Evolutionary conservation across 2,888 invertebrate species (phyloP).

Genomic region (Dione vanillae): DNA sequence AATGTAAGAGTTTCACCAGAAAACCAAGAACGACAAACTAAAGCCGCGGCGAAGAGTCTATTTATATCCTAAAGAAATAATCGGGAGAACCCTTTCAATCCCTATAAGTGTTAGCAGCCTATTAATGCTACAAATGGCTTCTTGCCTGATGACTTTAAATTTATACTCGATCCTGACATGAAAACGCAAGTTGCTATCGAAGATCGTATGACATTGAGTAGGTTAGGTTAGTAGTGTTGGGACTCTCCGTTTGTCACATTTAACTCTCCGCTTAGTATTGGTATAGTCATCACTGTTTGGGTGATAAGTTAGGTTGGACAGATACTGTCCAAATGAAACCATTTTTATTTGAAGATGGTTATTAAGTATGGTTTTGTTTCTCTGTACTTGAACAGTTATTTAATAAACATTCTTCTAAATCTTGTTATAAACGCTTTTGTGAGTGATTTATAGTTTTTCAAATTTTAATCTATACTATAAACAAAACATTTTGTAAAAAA

Average conservation of each 20-base stretch:
- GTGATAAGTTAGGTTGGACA: no score
- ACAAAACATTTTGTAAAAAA: no score
- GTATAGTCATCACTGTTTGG: not conserved
- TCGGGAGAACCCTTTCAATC: slow-evolving; percentile 38
- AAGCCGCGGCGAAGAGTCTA: slow-evolving; percentile 12
- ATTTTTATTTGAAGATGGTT: no score
- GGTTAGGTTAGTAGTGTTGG: not conserved
- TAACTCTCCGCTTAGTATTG: not conserved
- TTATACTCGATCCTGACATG: slow-evolving; percentile 29
- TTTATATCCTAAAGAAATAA: slow-evolving; percentile 8
- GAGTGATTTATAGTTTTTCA: no score
- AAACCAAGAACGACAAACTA: not conserved
- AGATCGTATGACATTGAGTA: slow-evolving; percentile 9
- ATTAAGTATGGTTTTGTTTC: no score
- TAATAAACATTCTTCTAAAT: no score
- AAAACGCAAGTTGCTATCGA: slow-evolving; percentile 17
- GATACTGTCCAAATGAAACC: no score
- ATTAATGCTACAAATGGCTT: slow-evolving; percentile 40
- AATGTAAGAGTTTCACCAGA: not conserved
- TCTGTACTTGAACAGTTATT: no score
- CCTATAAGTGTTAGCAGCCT: slow-evolving; percentile 42
- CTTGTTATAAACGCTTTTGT: no score
- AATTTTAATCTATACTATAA: no score
- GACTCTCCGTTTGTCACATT: not conserved
- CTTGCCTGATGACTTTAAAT: slow-evolving; percentile 35